Base-by-base conservation (phyloP, 2,888 invertebrate species). In the Calephelis perditalis region DNA sequence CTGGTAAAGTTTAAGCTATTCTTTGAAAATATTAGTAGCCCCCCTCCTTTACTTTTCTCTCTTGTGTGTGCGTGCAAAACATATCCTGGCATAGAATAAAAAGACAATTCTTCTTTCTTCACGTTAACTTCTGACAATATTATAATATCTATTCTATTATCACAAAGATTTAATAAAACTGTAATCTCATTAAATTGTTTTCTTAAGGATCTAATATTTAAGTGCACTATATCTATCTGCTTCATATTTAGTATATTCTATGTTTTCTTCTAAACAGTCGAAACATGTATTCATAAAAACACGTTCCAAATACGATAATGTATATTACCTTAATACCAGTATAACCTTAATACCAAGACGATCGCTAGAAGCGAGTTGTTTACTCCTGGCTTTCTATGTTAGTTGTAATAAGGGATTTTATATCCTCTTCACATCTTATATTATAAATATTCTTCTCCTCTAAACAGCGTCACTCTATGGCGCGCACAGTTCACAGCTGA, bases 61-160 rank as follows among this genome's bases (percentile, higher is more conserved):
- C 59, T 55, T 8, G 55, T 45, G 10, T 52, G 15, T 40, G 49
- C 15, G 12, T 46, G 55, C 3, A 37, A 52, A 9, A 60, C 56
- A 46, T 62, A 64, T 46, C 62, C 62, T 10, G 36, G 10, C 56
- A 64, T 62, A 47, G 55, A 26, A 37, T 64, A 62, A 8, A 56
- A 56, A 9, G 58, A 26, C 26, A 62, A 3, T 43, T 64, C 60
- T 15, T 63, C 58, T 36, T 56, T 40, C 12, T 46, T 63, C 7
- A 63, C 60, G 49, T 63, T 60, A 57, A 63, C 56, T 63, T 63
- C 55, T 1, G 12, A 57, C 57, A 62, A 59, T 56, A 59, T 36
- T n/a, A 62, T 3, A 49, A 62, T 57, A 52, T 59, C 49, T 26
- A 59, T 12, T 5, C 11, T 45, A 45, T 45, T 45, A 10, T 45